Percentiles rank a stretch among this genome's conserved stretches.
These are phyloP conservation scores for Nesidiocoris tenuis DNA, from an alignment of 2,888 invertebrate genomes.

Conservation along the genomic window DNA sequence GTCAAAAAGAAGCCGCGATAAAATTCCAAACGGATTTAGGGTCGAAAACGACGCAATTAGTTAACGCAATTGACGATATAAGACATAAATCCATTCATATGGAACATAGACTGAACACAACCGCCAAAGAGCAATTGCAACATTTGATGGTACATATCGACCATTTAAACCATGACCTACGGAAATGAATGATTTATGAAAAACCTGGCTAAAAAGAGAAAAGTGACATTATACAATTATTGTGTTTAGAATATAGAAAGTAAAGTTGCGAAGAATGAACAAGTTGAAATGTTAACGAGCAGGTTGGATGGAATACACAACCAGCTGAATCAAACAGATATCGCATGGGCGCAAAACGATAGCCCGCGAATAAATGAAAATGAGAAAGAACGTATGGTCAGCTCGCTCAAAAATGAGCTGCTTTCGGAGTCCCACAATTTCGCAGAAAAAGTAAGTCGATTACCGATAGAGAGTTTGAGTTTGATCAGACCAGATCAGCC, in stretches of 20 bases:
- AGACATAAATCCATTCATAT: conserved; percentile 15
- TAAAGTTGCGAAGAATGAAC: conserved; percentile 42
- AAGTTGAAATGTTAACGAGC: conserved; percentile 39
- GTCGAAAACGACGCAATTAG: conserved; percentile 23
- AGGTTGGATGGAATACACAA: conserved; percentile 36
- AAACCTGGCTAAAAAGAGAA: conserved; percentile 4
- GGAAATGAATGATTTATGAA: conserved; percentile 1
- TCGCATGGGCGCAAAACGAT: conserved; percentile 32
- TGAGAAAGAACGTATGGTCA: conserved; percentile 31
- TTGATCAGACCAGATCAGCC: no score
- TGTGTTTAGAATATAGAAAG: conserved; percentile 40
- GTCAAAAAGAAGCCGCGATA: conserved; percentile 8
- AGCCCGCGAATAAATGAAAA: conserved; percentile 24
- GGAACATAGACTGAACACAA: conserved; percentile 26
- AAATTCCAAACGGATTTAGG: conserved; percentile 10
- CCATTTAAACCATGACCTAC: not conserved
- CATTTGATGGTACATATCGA: conserved; percentile 27
- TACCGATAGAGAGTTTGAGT: no score
- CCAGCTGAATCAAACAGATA: conserved; percentile 38
- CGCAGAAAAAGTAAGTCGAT: conserved; percentile 42
- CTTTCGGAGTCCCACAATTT: conserved; percentile 45
- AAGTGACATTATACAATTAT: conserved; percentile 27
- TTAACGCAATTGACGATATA: conserved; percentile 11
- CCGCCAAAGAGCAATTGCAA: conserved; percentile 19
- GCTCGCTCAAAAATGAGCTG: conserved; percentile 29